Evolutionary conservation across 1,140 invertebrate genomes (phyloP), one percentile per base, ranked within the genome.

Genomic region (Halesus radiatus): DNA sequence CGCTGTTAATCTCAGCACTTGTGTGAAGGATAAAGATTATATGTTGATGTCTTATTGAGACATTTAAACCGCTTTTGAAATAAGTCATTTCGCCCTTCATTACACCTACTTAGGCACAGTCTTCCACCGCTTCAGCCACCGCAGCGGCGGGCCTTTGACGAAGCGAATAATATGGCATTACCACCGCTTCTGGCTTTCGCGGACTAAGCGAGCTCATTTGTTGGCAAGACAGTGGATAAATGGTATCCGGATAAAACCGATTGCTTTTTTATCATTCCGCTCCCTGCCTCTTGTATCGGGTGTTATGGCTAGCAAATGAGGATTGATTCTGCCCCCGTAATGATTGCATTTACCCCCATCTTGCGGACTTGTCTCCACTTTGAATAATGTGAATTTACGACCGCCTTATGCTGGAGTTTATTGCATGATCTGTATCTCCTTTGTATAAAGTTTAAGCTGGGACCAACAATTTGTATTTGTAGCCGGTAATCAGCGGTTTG

Each of bases 1-100:
- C 15, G 29, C 66, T 70, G 16, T 70, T 70, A 70, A n/a, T 70
- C 66, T 70, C 45, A 32, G n/a, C 66, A 37, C 8, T 20, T 18
- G 66, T 45, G 66, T 76, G 29, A 76, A 76, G 53, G 54, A 22
- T 45, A 20, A 32, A 76, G 56, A 45, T 64, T 52, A 77, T 66
- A 53, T 64, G 56, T 68, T 78, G 76, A 78, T 78, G 66, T 79
- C 58, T 32, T 79, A 79, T 79, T 74, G 78, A 79, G 78, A 73
- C 78, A 23, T 74, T 79, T 52, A 73, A 73, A 52, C 78, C 58
- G 68, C 68, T 74, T 78, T 74, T 54, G 45, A 62, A 79, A 79
- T 73, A 79, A 79, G 78, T 79, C 78, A 79, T 74, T 79, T 74
- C 18, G 50, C 26, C 54, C 45, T 74, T 74, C 29, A 79, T 79